Evolutionary conservation across 2,888 invertebrate species (phyloP), one percentile per base, ranked within the genome.

Genomic region (Drosophila histrio): DNA sequence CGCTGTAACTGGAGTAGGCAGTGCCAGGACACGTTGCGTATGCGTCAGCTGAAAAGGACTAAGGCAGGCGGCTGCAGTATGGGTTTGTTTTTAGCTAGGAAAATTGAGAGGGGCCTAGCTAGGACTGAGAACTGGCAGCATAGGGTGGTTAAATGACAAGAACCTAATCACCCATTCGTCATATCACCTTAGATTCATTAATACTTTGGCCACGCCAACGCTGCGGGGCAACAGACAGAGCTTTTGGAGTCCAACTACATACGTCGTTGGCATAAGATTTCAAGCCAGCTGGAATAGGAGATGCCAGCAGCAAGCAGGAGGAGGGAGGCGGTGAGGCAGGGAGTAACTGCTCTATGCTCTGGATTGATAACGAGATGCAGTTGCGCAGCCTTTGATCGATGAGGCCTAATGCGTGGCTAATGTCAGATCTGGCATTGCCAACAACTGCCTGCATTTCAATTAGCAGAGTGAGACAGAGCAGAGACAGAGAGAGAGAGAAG

Each of bases 151-250:
- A 60, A 61, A 65, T 68, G 76, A 77, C 69, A 72, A 78, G 80
- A 75, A 79, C 83, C 86, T 86, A 89, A 88, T 89, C 87, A 88
- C 80, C 79, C 84, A 87, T 82, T 87, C 82, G 77, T 84, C 72
- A 82, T 84, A 86, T 87, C 87, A 89, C 84, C 88, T 84, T 78
- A 65, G 79, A 76, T 81, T 81, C 81, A 88, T 83, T 83, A 88
- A 77, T 81, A 41, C 57, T 61, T 56, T 52, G 62, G 58, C 58
- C 62, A 57, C 57, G 61, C 54, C 44, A 9, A 5, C 50, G 72
- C 63, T 47, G 60, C 69, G 30, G 39, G 60, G 30, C 36, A 44
- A 8, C 32, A 32, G 13, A 8, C 13, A n/a, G 26, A 28, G 19
- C 28, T 13, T 22, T 15, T n/a, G n/a, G n/a, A 4, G 8, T 26